These are phyloP conservation scores for Miltochrista miniata DNA, from an alignment of 2,888 invertebrate species.

Conservation along the genomic window DNA sequence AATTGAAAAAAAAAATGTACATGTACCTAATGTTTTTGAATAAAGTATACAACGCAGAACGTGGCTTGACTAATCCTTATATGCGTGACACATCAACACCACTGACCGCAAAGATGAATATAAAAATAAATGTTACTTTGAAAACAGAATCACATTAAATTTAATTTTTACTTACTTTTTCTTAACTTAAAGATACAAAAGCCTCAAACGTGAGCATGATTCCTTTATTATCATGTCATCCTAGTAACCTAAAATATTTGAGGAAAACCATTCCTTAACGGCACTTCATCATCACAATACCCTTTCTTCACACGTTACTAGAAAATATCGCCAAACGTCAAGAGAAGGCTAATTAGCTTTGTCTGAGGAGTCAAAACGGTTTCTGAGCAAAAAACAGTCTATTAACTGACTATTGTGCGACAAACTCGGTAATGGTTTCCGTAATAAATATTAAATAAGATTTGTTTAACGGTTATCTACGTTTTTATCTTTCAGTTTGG, in stretches of 20 bases:
- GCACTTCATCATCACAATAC: background rate
- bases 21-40: too few species aligned
- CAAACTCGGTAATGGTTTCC: slow-evolving; percentile 44
- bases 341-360: slow-evolving; percentile 15
- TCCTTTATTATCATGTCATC: background rate
- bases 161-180: too few species aligned
- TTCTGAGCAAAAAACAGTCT: slow-evolving; percentile 19
- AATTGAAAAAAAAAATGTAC: too few species aligned
- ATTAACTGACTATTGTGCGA: slow-evolving; percentile 22
- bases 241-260: slow-evolving; percentile 3
- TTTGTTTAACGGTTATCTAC: slow-evolving; percentile 40
- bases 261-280: background rate
- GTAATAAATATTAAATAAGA: slow-evolving; percentile 56
- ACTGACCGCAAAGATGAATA: too few species aligned
- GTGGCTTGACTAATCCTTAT: too few species aligned
- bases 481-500: slow-evolving; percentile 25
- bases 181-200: too few species aligned
- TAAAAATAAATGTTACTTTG: too few species aligned
- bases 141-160: too few species aligned
- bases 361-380: slow-evolving; percentile 23
- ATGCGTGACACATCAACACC: too few species aligned
- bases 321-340: background rate
- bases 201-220: background rate
- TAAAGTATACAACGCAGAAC: too few species aligned
- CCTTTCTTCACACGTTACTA: background rate